Percentiles rank a stretch among this genome's conserved stretches.
These are phyloP conservation scores for Limnephilus auricula DNA, from an alignment of 2,888 invertebrate species.

Conservation along the genomic window DNA sequence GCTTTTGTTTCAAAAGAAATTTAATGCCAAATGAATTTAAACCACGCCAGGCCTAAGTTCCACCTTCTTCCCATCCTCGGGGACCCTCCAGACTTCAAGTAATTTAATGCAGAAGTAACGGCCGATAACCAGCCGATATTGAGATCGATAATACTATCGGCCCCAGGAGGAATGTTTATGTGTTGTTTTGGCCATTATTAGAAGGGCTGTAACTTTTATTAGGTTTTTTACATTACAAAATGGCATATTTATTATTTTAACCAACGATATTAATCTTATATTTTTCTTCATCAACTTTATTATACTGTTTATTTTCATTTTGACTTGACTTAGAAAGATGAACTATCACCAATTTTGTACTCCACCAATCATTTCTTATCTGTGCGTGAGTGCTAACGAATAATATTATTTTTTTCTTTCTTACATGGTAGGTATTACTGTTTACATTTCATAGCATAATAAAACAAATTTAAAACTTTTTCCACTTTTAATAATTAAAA, in stretches of 20 bases:
- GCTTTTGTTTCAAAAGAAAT: not conserved
- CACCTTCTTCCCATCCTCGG: not conserved
- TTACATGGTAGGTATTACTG: too few species aligned
- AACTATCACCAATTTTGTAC: too few species aligned
- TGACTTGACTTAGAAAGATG: too few species aligned
- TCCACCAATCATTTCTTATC: too few species aligned
- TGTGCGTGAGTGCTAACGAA: too few species aligned
- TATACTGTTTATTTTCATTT: too few species aligned
- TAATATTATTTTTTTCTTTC: too few species aligned
- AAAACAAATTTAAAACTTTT: too few species aligned
- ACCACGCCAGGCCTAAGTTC: not conserved
- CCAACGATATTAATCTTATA: not conserved
- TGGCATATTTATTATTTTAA: not conserved
- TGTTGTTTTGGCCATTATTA: conserved; percentile 2
- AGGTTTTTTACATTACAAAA: not conserved
- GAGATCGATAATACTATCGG: not conserved
- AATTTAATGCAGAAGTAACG: not conserved
- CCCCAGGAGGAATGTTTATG: not conserved
- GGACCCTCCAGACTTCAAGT: not conserved
- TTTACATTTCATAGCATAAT: too few species aligned
- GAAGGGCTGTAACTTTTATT: not conserved
- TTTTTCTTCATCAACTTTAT: not conserved
- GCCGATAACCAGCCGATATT: not conserved
- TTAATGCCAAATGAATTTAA: not conserved
- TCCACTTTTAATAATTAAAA: too few species aligned